Evolutionary conservation across 2,113 vertebrate genomes (phyloP).

Genomic region (Gobiocypris rarus): DNA sequence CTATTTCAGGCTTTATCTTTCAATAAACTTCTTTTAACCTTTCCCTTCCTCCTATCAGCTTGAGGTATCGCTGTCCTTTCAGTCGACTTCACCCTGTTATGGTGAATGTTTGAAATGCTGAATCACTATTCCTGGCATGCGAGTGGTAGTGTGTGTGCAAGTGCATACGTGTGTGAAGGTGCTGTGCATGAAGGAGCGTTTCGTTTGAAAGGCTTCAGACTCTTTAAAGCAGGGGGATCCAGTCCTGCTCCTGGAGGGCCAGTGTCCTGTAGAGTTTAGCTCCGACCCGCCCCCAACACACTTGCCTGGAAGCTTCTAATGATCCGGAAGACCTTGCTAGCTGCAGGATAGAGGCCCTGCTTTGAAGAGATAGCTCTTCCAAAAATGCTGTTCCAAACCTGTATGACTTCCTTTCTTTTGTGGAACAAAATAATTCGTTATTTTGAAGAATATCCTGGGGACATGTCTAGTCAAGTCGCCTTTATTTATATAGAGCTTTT

Average conservation of each 20-base stretch:
- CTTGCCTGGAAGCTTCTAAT: not conserved
- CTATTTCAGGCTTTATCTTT: slow-evolving; percentile 54
- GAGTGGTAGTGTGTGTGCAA: not conserved
- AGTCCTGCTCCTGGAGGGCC: not conserved
- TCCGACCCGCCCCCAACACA: not conserved
- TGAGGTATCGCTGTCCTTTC: slow-evolving; percentile 19
- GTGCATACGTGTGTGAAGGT: not conserved
- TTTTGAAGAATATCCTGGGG: not conserved
- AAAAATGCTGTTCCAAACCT: not conserved
- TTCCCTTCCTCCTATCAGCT: slow-evolving; percentile 24
- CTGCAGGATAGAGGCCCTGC: not conserved
- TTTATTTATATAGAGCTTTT: too few relatives aligned
- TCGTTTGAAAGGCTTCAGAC: not conserved
- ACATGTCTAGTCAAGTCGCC: too few relatives aligned
- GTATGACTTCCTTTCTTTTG: not conserved
- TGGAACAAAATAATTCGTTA: not conserved
- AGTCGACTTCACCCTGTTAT: slow-evolving; percentile 15
- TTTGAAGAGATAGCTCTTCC: not conserved
- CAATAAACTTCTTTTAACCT: slow-evolving; percentile 45
- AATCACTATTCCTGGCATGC: slow-evolving; percentile 59
- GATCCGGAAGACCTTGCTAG: not conserved
- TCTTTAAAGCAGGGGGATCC: not conserved
- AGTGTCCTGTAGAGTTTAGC: not conserved
- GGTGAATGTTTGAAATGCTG: slow-evolving; percentile 59
- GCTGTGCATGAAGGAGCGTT: not conserved